These are phyloP conservation scores for Ctena decussata DNA, from an alignment of 2,888 invertebrate species.

Conservation along the genomic window DNA sequence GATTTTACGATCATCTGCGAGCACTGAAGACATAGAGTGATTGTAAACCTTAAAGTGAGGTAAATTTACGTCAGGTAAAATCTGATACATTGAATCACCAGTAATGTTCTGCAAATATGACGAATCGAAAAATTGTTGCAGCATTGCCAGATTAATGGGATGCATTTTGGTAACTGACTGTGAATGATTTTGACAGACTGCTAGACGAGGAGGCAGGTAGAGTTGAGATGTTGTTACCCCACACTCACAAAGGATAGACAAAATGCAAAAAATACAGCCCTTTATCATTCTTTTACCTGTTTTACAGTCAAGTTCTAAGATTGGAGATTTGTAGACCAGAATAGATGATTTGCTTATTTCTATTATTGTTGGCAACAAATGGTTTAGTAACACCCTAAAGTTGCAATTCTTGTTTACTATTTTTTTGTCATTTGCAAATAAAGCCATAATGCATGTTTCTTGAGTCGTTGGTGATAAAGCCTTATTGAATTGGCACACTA, in stretches of 20 bases:
- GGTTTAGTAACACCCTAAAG: background rate
- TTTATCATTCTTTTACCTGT: constrained; percentile 10
- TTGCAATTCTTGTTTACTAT: background rate
- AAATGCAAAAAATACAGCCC: constrained; percentile 26
- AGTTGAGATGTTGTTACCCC: background rate
- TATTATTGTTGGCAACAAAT: background rate
- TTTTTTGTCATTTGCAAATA: background rate
- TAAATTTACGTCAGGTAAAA: background rate
- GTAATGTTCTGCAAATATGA: constrained; percentile 1
- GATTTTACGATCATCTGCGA: constrained; percentile 16
- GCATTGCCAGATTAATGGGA: constrained; percentile 23
- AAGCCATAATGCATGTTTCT: background rate
- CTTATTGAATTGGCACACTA: background rate
- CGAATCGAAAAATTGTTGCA: constrained; percentile 23
- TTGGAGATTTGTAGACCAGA: constrained; percentile 6
- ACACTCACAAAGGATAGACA: constrained; percentile 15
- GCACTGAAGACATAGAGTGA: background rate
- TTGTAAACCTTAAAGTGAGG: constrained; percentile 16
- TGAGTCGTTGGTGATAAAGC: background rate
- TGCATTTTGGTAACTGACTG: background rate
- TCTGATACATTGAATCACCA: constrained; percentile 21
- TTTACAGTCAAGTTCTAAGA: constrained; percentile 10
- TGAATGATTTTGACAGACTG: constrained; percentile 7
- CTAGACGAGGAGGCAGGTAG: constrained; percentile 12
- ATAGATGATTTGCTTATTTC: constrained; percentile 7